Evolutionary conservation across 2,797 vertebrate genomes (phyloP), one percentile per base, ranked within the genome.

Genomic region (Calcarius lapponicus): DNA sequence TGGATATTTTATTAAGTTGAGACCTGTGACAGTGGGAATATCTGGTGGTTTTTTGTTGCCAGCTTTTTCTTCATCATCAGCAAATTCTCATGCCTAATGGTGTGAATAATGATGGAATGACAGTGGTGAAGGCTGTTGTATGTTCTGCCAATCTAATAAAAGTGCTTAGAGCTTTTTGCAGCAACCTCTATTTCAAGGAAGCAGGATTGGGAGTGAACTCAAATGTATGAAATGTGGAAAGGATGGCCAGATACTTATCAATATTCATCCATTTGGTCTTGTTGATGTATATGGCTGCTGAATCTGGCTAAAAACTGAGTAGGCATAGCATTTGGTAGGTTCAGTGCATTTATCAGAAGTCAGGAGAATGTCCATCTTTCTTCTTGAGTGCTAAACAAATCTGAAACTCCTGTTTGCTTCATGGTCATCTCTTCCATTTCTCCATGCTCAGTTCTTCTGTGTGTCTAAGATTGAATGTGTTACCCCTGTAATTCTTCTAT

Each of bases 51-150:
- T 78, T 17, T 16, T 50, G 43, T 58, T 92, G 57, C 9, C 67
- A 7, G 0, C 40, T 29, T 74, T 81, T 62, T 74, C 20, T 62
- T 74, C 20, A 45, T n/a, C 45, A 38, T 0, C 54, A 45, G 38
- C 45, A 36, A 25, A 50, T n/a, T 67, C 15, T 38, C 0, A 0
- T 67, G 48, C 21, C 26, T 80, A 11, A 17, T 72, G 16, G 17
- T 47, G 65, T 43, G n/a, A 71, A 6, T 51, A 80, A 58, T 43
- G 67, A 24, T 34, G 48, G 32, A 40, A 32, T 80, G 20, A 17
- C 26, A 22, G 47, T 72, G 56, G 22, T 36, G 36, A 61, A 80
- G 15, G 29, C 54, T 82, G 6, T 40, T 3, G 0, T 56, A 4
- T 90, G 47, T 88, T 73, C 47, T 86, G 47, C 20, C 25, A 26